A percentile compares a stretch with the other conserved stretches of the same genome.
Evolutionary conservation across 2,888 invertebrate species (phyloP).

Genomic region (Lithophane socia): DNA sequence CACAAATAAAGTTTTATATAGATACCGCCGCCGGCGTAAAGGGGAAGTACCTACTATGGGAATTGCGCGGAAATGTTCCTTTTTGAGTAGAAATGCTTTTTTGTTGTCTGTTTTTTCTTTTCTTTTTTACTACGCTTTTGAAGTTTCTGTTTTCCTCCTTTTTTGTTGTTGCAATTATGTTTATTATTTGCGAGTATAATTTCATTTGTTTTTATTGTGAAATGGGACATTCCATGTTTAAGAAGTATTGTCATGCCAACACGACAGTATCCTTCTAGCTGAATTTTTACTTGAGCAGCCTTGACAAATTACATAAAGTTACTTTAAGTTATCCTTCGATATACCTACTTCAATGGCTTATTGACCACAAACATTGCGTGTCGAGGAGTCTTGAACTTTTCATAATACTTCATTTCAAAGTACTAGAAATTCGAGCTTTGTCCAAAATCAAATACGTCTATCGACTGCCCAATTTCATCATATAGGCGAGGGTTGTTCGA

Average conservation of each 20-base stretch:
- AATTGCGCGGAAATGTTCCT: constrained; percentile 61
- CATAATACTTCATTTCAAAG: neutral
- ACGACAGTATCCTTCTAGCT: neutral
- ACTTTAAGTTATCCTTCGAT: neutral
- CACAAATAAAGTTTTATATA: constrained; percentile 74
- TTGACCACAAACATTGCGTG: neutral
- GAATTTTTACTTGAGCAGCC: neutral
- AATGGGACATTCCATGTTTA: neutral
- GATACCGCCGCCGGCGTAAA: constrained; percentile 68
- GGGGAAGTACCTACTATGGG: constrained; percentile 64
- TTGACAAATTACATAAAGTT: neutral
- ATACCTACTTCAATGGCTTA: neutral
- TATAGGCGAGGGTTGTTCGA: no score
- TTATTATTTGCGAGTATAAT: constrained; percentile 25
- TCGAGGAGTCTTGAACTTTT: neutral
- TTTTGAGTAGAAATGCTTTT: constrained; percentile 46
- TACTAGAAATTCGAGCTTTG: neutral
- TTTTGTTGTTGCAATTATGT: constrained; percentile 31
- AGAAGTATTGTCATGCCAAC: neutral
- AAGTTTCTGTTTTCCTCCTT: constrained; percentile 18
- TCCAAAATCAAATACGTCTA: constrained; percentile 6
- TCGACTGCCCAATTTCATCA: neutral
- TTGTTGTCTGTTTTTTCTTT: constrained; percentile 31
- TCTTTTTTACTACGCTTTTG: constrained; percentile 31
- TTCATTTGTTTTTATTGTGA: constrained; percentile 32